phyloP scores from a whole-genome alignment of 2,113 vertebrate species.

The Haemorhous mexicanus region DNA sequence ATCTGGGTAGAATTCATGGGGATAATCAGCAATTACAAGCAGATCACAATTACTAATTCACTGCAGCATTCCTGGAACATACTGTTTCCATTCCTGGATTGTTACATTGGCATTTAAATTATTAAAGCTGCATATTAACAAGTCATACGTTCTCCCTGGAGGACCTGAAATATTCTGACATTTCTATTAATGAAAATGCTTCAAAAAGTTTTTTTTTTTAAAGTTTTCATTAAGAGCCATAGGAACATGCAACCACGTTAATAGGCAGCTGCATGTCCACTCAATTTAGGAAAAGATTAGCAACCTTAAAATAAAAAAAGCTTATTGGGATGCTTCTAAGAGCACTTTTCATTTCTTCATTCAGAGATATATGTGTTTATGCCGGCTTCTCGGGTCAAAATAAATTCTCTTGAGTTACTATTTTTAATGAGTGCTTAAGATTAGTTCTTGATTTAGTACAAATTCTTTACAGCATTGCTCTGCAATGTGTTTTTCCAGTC shows the following conservation, averaged over 20 bases:
- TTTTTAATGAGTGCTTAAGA: background rate
- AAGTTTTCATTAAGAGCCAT: background rate
- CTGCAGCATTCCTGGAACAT: background rate
- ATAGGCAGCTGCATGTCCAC: background rate
- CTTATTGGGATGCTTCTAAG: background rate
- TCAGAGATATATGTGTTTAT: background rate
- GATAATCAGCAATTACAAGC: conserved; percentile 27
- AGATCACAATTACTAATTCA: conserved; percentile 10
- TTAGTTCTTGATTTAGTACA: background rate
- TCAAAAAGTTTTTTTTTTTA: background rate
- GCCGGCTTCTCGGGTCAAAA: background rate
- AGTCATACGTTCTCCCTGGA: background rate
- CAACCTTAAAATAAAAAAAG: background rate
- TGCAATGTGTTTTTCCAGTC: conserved; percentile 8
- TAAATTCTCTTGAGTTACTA: background rate
- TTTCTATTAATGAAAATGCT: background rate
- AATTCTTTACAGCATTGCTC: background rate
- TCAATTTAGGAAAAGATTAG: background rate
- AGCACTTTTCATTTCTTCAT: background rate
- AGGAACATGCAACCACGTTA: background rate
- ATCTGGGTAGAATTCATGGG: background rate
- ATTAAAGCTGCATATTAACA: conserved; percentile 20
- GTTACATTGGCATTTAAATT: conserved; percentile 16
- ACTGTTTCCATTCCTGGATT: conserved; percentile 38
- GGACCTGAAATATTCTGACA: background rate